phyloP scores from a whole-genome alignment of 2,113 vertebrate species.

The Genyomyrus donnyi region DNA sequence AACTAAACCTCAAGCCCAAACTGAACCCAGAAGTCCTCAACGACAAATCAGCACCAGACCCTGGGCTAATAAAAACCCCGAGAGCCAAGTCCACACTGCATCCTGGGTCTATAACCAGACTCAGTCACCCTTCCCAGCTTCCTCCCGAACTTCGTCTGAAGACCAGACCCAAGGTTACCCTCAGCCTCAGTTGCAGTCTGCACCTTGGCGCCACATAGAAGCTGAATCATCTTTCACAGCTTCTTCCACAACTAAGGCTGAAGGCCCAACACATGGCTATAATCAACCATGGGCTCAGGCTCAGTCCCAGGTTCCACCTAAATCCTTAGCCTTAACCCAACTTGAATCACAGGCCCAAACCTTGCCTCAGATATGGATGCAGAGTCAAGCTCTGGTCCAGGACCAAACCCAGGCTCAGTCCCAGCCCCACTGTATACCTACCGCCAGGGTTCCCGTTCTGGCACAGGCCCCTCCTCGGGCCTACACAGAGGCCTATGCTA shows the following conservation, averaged over 20 bases:
- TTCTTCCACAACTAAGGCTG: slow-evolving; percentile 14
- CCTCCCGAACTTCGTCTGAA: slow-evolving; percentile 12
- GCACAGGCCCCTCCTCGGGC: slow-evolving; percentile 50
- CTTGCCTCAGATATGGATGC: slow-evolving; percentile 14
- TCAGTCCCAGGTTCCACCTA: slow-evolving; percentile 5
- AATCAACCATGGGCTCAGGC: neutral
- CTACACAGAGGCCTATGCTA: slow-evolving; percentile 56
- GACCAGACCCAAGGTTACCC: slow-evolving; percentile 7
- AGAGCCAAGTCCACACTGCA: neutral
- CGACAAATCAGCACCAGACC: slow-evolving; percentile 51
- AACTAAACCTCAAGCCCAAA: slow-evolving; percentile 16
- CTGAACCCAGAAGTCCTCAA: slow-evolving; percentile 47
- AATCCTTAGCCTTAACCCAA: neutral
- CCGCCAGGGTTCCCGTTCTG: slow-evolving; percentile 38
- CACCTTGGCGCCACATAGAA: slow-evolving; percentile 2
- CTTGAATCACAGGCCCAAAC: neutral
- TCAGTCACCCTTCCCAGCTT: neutral
- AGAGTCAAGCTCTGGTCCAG: slow-evolving; percentile 15
- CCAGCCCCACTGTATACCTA: slow-evolving; percentile 21
- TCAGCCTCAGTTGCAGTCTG: neutral
- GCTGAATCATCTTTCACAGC: neutral
- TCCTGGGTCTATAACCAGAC: neutral
- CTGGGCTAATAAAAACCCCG: slow-evolving; percentile 53
- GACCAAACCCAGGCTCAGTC: slow-evolving; percentile 21
- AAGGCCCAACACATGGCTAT: slow-evolving; percentile 7